Evolutionary conservation across 2,888 invertebrate genomes (phyloP).

Genomic region (Melanchra persicariae): DNA sequence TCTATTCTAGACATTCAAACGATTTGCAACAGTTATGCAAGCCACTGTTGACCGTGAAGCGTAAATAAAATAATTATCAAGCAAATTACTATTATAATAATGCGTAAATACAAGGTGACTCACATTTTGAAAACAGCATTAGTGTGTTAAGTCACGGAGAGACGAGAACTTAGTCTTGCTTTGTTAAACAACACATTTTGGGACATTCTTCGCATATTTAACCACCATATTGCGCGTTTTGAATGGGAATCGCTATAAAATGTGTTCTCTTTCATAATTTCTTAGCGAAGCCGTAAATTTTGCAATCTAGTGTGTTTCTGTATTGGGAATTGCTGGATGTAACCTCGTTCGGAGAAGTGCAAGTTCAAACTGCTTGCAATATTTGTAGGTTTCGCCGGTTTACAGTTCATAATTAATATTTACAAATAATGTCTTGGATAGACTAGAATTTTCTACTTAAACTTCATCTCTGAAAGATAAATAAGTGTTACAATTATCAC

Average conservation of each 20-base stretch:
- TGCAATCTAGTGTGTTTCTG: conserved; percentile 9
- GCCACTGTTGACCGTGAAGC: conserved; percentile 49
- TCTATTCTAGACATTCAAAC: conserved; percentile 32
- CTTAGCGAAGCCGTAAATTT: conserved; percentile 26
- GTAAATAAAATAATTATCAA: conserved; percentile 55
- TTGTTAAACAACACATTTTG: conserved; percentile 11
- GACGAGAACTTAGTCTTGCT: conserved; percentile 21
- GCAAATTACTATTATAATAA: conserved; percentile 47
- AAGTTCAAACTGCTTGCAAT: conserved; percentile 1
- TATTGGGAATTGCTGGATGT: neutral
- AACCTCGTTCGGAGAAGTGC: neutral
- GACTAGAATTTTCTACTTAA: neutral
- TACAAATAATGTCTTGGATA: neutral
- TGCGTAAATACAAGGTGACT: conserved; percentile 49
- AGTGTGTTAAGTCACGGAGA: conserved; percentile 41
- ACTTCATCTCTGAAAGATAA: neutral
- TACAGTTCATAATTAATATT: neutral
- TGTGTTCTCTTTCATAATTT: conserved; percentile 24
- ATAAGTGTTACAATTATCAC: neutral
- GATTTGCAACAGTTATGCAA: conserved; percentile 50
- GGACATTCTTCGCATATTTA: conserved; percentile 27
- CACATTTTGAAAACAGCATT: conserved; percentile 26
- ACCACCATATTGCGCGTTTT: neutral
- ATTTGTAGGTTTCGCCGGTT: neutral
- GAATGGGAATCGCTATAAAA: conserved; percentile 16